A percentile compares a stretch with the other conserved stretches of the same genome.
These are phyloP conservation scores for Ypsolopha scabrella DNA, from an alignment of 2,888 invertebrate species.

Conservation along the genomic window DNA sequence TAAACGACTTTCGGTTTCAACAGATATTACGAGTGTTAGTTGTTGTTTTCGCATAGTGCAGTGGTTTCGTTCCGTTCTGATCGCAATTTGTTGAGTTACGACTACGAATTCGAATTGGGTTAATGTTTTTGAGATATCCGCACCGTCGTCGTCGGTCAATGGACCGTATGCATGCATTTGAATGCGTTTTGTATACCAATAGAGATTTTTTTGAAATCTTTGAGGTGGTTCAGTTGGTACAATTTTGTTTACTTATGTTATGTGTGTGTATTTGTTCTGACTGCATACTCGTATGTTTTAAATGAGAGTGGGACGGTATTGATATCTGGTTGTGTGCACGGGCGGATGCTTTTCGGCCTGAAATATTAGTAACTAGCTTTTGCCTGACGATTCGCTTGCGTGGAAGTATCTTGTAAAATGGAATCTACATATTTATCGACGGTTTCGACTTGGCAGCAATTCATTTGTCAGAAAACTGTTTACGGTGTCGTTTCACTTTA, in stretches of 20 bases:
- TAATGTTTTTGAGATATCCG: constrained; percentile 44
- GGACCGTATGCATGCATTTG: constrained; percentile 12
- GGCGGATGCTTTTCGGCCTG: too few species aligned
- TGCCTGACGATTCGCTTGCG: too few species aligned
- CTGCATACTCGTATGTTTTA: too few species aligned
- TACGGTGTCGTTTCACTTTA: too few species aligned
- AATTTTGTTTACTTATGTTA: background rate
- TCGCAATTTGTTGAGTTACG: constrained; percentile 48
- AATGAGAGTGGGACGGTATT: too few species aligned
- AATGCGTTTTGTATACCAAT: constrained; percentile 3
- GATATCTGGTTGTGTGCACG: too few species aligned
- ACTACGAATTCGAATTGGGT: constrained; percentile 41
- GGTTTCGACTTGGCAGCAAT: too few species aligned
- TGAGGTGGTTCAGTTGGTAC: background rate
- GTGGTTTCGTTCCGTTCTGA: constrained; percentile 41
- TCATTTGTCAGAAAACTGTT: too few species aligned
- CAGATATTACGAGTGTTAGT: constrained; percentile 22
- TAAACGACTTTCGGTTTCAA: constrained; percentile 43
- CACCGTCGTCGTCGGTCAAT: constrained; percentile 18
- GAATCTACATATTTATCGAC: too few species aligned
- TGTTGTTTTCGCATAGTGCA: constrained; percentile 13
- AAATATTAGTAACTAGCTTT: too few species aligned
- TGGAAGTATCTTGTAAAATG: too few species aligned
- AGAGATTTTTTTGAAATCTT: constrained; percentile 2
- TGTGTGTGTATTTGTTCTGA: too few species aligned